Conservation (phyloP, 2,113 vertebrate genomes). For the Osmerus mordax region DNA sequence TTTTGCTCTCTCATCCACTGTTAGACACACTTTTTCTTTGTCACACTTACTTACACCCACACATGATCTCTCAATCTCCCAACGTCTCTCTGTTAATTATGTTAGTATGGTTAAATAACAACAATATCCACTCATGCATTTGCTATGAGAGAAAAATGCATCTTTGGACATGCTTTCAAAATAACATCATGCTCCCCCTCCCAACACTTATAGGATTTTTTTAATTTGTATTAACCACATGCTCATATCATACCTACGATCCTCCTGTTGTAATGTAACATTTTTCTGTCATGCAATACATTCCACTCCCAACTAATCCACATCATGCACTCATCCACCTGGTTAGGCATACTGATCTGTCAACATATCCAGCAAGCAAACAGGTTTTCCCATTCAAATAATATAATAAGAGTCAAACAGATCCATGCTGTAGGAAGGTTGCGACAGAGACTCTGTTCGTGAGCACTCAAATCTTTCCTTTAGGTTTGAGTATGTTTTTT, state of each 20-base stretch:
- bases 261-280: neutral
- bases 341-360: constrained; percentile 31
- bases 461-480: neutral
- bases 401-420: constrained; percentile 50
- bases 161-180: constrained; percentile 1
- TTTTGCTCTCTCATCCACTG: neutral
- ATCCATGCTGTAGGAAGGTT: constrained; percentile 60
- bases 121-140: neutral
- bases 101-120: neutral
- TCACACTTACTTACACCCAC: neutral
- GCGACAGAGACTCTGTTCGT: constrained; percentile 45
- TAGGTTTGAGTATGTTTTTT: too few relatives aligned
- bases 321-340: constrained; percentile 56
- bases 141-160: neutral
- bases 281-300: constrained; percentile 59
- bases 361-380: constrained; percentile 48
- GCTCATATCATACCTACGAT: constrained; percentile 17
- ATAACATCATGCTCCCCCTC: constrained; percentile 43
- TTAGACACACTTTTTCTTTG: neutral
- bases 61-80: neutral
- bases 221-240: constrained; percentile 25
- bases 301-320: constrained; percentile 38
- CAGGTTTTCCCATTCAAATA: constrained; percentile 37
- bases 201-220: constrained; percentile 31
- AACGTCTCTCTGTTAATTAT: neutral